Conservation (phyloP, 1,140 invertebrate genomes). For the Probaryconus sp. region DNA sequence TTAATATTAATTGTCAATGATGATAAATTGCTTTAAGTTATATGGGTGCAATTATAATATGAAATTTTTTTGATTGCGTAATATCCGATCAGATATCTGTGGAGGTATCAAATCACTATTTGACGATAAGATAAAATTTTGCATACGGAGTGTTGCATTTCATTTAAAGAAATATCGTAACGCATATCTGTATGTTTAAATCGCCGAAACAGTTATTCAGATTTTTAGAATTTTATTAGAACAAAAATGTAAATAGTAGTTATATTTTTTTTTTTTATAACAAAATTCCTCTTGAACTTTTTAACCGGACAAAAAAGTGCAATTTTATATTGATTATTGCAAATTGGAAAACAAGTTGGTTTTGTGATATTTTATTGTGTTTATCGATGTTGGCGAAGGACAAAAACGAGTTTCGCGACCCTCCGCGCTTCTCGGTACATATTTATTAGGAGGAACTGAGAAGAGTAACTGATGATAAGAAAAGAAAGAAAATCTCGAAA, state of each 20-base stretch:
- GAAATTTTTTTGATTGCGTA: slow-evolving; percentile 2
- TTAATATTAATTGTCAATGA: too few species aligned
- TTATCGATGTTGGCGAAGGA: slow-evolving; percentile 32
- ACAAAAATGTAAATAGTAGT: too few species aligned
- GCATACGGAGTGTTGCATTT: too few species aligned
- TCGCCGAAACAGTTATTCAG: too few species aligned
- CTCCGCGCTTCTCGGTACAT: slow-evolving; percentile 17
- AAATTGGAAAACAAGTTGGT: not conserved
- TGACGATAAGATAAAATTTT: slow-evolving; percentile 2
- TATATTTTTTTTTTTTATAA: too few species aligned
- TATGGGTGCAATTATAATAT: too few species aligned
- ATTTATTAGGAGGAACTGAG: slow-evolving; percentile 46
- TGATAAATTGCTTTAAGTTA: too few species aligned
- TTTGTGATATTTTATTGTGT: not conserved
- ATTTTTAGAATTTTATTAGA: too few species aligned
- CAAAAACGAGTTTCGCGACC: slow-evolving; percentile 34
- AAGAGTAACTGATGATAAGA: slow-evolving; percentile 45
- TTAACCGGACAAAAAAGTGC: not conserved
- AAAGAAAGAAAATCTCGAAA: slow-evolving; percentile 45
- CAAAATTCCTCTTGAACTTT: too few species aligned
- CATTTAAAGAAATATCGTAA: too few species aligned
- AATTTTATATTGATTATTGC: not conserved
- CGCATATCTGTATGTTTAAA: too few species aligned
- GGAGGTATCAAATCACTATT: not conserved
- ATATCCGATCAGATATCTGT: not conserved